Evolutionary conservation across 2,797 vertebrate genomes (phyloP).

Genomic region (Sciurus vulgaris): DNA sequence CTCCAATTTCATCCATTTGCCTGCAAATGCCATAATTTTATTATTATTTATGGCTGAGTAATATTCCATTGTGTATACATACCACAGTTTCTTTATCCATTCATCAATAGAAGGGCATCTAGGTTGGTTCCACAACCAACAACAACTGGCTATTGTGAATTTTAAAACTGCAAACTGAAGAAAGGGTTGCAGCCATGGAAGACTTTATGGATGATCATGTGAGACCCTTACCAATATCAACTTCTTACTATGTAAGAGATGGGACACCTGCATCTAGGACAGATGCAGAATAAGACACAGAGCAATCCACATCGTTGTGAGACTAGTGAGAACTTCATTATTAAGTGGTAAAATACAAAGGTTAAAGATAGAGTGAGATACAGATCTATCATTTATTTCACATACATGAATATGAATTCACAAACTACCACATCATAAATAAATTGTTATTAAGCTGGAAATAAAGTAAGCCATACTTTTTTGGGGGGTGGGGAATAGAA

Average conservation of each 20-base stretch:
- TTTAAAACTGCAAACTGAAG: background rate
- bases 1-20: too few relatives aligned
- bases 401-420: background rate
- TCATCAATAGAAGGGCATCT: too few relatives aligned
- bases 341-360: background rate
- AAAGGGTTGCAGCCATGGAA: background rate
- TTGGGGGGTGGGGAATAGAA: background rate
- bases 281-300: background rate
- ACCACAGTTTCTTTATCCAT: too few relatives aligned
- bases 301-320: background rate
- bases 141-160: too few relatives aligned
- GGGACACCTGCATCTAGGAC: background rate
- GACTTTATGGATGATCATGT: background rate
- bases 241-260: background rate
- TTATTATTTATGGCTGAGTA: too few relatives aligned
- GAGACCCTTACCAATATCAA: background rate
- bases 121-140: too few relatives aligned
- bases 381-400: background rate
- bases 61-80: too few relatives aligned
- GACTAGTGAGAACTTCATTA: background rate
- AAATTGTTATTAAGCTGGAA: background rate
- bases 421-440: background rate
- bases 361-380: background rate
- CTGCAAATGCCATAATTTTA: too few relatives aligned
- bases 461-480: background rate